A percentile compares a stretch with the other conserved stretches of the same genome.
These are phyloP conservation scores for Eupithecia centaureata DNA, from an alignment of 2,888 invertebrate genomes.

Conservation along the genomic window DNA sequence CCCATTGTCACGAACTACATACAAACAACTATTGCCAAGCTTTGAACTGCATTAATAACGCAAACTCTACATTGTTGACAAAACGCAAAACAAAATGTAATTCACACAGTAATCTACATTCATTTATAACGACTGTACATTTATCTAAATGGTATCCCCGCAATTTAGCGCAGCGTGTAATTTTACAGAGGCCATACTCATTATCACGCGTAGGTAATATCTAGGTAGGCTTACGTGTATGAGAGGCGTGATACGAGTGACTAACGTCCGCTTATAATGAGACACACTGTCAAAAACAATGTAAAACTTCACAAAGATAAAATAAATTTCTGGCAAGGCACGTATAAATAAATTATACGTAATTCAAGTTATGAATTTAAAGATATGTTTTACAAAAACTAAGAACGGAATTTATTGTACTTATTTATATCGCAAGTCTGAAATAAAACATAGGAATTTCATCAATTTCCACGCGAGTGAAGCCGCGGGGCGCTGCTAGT, in stretches of 20 bases:
- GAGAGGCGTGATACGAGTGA: constrained; percentile 12
- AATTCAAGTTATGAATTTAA: too few species aligned
- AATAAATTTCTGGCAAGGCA: too few species aligned
- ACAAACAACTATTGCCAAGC: constrained; percentile 13
- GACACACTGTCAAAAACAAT: not conserved
- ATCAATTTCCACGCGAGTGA: too few species aligned
- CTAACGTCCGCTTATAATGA: constrained; percentile 9
- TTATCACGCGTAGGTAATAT: constrained; percentile 27
- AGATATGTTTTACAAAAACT: too few species aligned
- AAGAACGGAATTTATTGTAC: too few species aligned
- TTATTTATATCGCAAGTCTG: too few species aligned
- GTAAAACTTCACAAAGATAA: not conserved
- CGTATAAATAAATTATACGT: too few species aligned
- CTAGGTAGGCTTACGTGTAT: constrained; percentile 13
- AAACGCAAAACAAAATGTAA: constrained; percentile 37
- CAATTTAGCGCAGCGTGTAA: constrained; percentile 33
- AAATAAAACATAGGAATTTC: too few species aligned
- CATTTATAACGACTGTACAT: constrained; percentile 17
- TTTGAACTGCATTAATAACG: constrained; percentile 34
- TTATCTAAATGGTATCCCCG: constrained; percentile 37
- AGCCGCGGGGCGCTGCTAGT: too few species aligned
- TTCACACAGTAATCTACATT: constrained; percentile 19
- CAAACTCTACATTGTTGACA: constrained; percentile 33
- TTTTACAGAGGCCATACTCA: constrained; percentile 35
- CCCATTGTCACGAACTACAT: not conserved